phyloP scores from a whole-genome alignment of 2,888 invertebrate genomes.

The Drosophila anomalata region DNA sequence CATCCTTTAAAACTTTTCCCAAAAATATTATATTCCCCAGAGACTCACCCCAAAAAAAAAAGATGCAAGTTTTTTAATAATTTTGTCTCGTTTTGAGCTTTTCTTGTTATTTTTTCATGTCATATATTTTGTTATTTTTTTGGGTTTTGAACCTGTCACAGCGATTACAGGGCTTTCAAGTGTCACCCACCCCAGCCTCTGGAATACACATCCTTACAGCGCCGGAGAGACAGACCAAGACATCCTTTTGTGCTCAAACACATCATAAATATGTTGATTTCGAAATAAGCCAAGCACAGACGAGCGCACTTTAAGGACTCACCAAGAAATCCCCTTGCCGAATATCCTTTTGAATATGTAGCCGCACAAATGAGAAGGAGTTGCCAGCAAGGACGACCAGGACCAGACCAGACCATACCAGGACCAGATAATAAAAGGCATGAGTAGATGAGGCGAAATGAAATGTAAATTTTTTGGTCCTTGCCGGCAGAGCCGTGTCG shows the following conservation, averaged over 20 bases:
- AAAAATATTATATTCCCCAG: no score
- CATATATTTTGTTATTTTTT: background rate
- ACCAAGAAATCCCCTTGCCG: background rate
- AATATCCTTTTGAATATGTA: slow-evolving; percentile 49
- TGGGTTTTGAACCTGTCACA: slow-evolving; percentile 14
- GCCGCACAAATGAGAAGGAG: slow-evolving; percentile 39
- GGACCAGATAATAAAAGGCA: slow-evolving; percentile 59
- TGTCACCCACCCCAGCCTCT: slow-evolving; percentile 1
- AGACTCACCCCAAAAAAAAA: no score
- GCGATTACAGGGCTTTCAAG: slow-evolving; percentile 23
- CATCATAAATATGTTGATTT: slow-evolving; percentile 47
- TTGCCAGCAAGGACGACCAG: slow-evolving; percentile 26
- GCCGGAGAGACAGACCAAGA: background rate
- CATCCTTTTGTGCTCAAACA: slow-evolving; percentile 15
- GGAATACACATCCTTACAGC: background rate
- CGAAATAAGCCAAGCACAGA: slow-evolving; percentile 26
- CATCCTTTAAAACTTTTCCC: no score
- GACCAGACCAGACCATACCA: no score
- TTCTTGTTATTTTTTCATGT: slow-evolving; percentile 2
- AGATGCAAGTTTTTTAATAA: no score
- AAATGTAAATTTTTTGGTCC: slow-evolving; percentile 63
- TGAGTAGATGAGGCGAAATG: slow-evolving; percentile 66
- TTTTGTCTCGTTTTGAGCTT: no score
- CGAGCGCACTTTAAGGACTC: slow-evolving; percentile 2
- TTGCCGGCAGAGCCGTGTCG: background rate